phyloP scores from a whole-genome alignment of 1,140 invertebrate species.

The Vollenhovia emeryi region DNA sequence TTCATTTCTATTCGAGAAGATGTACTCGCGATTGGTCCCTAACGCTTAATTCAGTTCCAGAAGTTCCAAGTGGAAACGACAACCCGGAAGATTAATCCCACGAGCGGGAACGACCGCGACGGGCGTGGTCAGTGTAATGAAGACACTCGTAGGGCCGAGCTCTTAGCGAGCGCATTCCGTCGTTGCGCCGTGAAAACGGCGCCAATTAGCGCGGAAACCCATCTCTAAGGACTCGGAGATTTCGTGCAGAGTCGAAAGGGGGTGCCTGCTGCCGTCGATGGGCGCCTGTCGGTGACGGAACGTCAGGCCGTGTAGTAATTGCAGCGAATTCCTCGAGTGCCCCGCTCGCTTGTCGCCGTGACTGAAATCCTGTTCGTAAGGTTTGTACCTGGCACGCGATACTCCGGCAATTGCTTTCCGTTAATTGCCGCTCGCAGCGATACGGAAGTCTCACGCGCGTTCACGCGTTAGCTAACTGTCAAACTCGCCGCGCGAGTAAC shows the following conservation, averaged over 20 bases:
- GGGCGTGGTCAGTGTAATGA: not conserved
- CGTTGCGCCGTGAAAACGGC: not conserved
- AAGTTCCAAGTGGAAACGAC: not conserved
- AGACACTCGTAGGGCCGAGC: not conserved
- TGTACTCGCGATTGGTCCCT: not conserved
- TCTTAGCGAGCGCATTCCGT: not conserved
- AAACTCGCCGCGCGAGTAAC: not conserved
- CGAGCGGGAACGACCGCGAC: not conserved
- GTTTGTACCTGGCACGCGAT: conserved; percentile 67
- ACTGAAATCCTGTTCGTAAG: conserved; percentile 28
- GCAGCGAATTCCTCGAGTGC: conserved; percentile 65
- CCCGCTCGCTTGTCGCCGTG: conserved; percentile 46
- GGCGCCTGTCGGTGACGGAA: conserved; percentile 54
- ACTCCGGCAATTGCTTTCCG: conserved; percentile 44
- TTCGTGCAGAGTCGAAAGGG: conserved; percentile 42
- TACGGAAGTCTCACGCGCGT: not conserved
- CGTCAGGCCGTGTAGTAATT: conserved; percentile 65
- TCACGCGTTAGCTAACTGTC: conserved; percentile 17
- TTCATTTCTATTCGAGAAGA: not conserved
- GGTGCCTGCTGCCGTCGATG: not conserved
- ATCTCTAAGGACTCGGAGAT: conserved; percentile 19
- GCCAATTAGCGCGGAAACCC: conserved; percentile 52
- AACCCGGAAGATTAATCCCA: conserved; percentile 11
- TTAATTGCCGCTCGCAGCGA: conserved; percentile 49
- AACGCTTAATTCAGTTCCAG: not conserved